Evolutionary conservation across 2,797 vertebrate genomes (phyloP), one percentile per base, ranked within the genome.

Genomic region (Mastacembelus armatus): DNA sequence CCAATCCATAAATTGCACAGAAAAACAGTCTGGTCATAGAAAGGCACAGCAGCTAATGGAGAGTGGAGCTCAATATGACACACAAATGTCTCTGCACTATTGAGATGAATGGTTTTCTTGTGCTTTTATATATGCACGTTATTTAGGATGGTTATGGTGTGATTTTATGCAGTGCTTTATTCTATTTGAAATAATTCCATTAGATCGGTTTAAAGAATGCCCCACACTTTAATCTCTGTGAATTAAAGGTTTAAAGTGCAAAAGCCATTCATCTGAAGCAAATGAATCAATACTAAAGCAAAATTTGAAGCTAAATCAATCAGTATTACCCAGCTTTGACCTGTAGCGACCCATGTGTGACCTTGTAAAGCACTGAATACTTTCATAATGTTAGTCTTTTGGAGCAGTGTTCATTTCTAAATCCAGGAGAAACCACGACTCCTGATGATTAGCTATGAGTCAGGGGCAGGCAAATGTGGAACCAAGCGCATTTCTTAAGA

Each of bases 401-500:
- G 24, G 33, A 29, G 29, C 7, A 2, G n/a, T 11, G 6, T 51
- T 65, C 1, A n/a, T 65, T 66, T 62, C 51, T 42, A 40, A 56
- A 58, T 36, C 51, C 64, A 56, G 24, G 59, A 62, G 40, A 74
- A 52, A 39, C 14, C 29, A 24, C 42, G 7, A 24, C 64, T 50
- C 15, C 42, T 51, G 16, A 38, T 54, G 47, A 66, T 48, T 10
- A 19, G 33, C 60, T 42, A 15, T 33, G n/a, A n/a, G 48, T 56
- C 35, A 45, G 60, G 69, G 26, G 51, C 59, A 48, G 50, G 27
- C 12, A 3, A 69, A 44, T 44, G 59, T 48, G 42, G 77, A 86
- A 79, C 38, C 62, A 75, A 48, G 78, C 65, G 73, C 27, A 47
- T 50, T 42, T 61, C 60, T 48, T 66, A 66, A 59, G 27, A 58